These are phyloP conservation scores for Perognathus longimembris DNA, from an alignment of 2,113 vertebrate species.

Conservation along the genomic window DNA sequence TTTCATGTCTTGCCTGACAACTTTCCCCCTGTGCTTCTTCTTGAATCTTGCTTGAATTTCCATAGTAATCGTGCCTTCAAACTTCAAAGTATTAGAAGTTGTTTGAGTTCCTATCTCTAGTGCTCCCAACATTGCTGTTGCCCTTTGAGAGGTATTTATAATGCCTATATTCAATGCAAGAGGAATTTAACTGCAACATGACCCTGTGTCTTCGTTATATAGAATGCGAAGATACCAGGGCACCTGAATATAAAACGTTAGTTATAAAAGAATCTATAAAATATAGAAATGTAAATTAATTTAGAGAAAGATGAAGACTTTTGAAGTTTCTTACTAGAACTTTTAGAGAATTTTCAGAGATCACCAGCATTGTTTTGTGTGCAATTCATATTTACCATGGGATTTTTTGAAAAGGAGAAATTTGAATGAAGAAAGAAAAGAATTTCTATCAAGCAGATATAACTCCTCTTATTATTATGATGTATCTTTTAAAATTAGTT, in stretches of 20 bases:
- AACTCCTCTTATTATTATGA: not conserved
- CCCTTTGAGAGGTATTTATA: not conserved
- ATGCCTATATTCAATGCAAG: not conserved
- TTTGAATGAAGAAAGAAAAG: not conserved
- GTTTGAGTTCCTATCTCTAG: not conserved
- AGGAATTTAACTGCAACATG: not conserved
- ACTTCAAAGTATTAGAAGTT: not conserved
- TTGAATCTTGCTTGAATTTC: not conserved
- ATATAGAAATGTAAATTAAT: not conserved
- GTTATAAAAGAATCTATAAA: not conserved
- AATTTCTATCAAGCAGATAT: not conserved
- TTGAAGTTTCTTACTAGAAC: not conserved
- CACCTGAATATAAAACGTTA: not conserved
- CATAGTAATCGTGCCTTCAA: not conserved
- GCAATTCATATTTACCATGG: not conserved
- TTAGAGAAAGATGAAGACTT: not conserved
- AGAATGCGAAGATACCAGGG: not conserved
- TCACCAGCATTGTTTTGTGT: not conserved
- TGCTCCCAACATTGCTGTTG: not conserved
- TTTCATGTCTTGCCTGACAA: not conserved
- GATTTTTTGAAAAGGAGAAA: not conserved
- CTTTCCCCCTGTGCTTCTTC: not conserved
- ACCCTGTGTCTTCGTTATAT: no score
- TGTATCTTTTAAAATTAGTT: not conserved
- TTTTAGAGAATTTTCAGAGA: not conserved